Evolutionary conservation across 1,140 invertebrate genomes (phyloP).

Genomic region (Centruroides sculpturatus): DNA sequence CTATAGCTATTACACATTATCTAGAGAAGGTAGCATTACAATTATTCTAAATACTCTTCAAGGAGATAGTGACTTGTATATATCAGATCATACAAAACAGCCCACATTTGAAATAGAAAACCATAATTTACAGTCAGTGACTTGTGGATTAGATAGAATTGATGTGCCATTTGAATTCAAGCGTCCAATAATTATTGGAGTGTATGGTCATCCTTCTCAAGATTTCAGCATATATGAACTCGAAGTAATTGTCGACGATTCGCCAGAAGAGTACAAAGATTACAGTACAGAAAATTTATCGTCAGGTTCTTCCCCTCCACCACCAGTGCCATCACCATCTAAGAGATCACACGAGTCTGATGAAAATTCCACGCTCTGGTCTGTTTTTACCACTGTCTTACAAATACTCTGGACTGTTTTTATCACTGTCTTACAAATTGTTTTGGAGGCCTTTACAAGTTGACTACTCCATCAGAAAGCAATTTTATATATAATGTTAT

Average conservation of each 20-base stretch:
- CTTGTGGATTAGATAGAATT: constrained; percentile 42
- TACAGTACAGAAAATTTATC: constrained; percentile 1
- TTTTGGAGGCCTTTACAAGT: constrained; percentile 12
- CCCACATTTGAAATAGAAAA: constrained; percentile 39
- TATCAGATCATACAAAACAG: constrained; percentile 36
- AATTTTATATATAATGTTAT: not conserved
- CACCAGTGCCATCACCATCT: not conserved
- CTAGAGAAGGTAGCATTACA: constrained; percentile 35
- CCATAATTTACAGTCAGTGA: constrained; percentile 43
- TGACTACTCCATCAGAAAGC: not conserved
- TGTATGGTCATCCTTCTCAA: constrained; percentile 44
- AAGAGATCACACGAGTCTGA: constrained; percentile 10
- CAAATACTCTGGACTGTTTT: constrained; percentile 14
- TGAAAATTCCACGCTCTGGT: constrained; percentile 15
- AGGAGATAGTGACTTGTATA: constrained; percentile 47
- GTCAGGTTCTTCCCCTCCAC: not conserved
- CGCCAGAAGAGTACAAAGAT: not conserved
- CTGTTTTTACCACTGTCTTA: constrained; percentile 7
- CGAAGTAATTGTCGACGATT: constrained; percentile 25
- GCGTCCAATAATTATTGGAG: constrained; percentile 41
- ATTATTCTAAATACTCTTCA: constrained; percentile 31
- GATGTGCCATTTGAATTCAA: constrained; percentile 38
- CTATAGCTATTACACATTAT: constrained; percentile 41
- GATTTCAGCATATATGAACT: constrained; percentile 36
- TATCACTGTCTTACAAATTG: constrained; percentile 8